Conservation (phyloP, 2,797 vertebrate species). For the Gobionotothen gibberifrons region DNA sequence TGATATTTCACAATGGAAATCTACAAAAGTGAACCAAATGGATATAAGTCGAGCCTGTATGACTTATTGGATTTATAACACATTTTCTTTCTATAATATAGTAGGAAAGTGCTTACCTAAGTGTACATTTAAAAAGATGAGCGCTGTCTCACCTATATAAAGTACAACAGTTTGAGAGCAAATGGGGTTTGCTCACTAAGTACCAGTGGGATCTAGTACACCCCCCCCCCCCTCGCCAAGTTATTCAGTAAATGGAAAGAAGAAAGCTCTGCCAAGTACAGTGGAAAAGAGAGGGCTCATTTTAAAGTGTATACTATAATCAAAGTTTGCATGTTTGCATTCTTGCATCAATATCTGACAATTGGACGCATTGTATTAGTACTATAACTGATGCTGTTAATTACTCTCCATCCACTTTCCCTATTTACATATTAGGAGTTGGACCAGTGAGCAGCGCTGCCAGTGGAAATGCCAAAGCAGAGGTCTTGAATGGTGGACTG, state of each 20-base stretch:
- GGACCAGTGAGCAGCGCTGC: slow-evolving; percentile 23
- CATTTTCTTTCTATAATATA: background rate
- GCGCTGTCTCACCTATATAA: slow-evolving; percentile 38
- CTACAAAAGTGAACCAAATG: slow-evolving; percentile 1
- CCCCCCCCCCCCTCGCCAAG: slow-evolving; percentile 52
- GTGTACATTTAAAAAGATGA: slow-evolving; percentile 41
- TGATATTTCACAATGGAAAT: background rate
- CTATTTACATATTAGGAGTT: slow-evolving; percentile 49
- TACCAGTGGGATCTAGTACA: slow-evolving; percentile 59
- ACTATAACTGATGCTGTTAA: slow-evolving; percentile 36
- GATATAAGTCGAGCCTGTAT: slow-evolving; percentile 10
- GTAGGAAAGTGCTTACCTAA: background rate
- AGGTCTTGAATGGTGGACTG: slow-evolving; percentile 47
- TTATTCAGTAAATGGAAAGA: slow-evolving; percentile 70
- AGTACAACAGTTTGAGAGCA: slow-evolving; percentile 45
- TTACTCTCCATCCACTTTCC: slow-evolving; percentile 40
- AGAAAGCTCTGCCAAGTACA: slow-evolving; percentile 64
- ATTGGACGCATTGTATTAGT: slow-evolving; percentile 41
- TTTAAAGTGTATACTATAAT: slow-evolving; percentile 58
- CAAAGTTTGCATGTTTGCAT: slow-evolving; percentile 41
- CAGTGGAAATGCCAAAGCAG: slow-evolving; percentile 8
- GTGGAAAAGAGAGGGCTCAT: slow-evolving; percentile 43
- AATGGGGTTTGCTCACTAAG: slow-evolving; percentile 57
- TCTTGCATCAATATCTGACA: slow-evolving; percentile 47
- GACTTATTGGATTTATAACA: slow-evolving; percentile 12